Conservation (phyloP, 2,113 vertebrate species). For the Sphyrna mokarran region DNA sequence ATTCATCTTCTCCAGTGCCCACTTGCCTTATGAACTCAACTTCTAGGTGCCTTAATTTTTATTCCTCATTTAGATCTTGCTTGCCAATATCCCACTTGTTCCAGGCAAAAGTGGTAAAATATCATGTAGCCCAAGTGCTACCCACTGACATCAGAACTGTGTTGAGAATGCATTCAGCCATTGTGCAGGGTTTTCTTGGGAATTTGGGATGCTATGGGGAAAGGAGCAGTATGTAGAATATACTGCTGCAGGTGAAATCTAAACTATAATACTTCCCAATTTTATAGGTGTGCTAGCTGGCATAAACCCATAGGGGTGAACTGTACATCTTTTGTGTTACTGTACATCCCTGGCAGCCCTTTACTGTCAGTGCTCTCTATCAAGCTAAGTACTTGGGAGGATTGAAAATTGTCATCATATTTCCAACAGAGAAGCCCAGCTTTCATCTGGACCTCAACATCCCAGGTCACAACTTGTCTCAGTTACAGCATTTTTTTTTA, state of each 20-base stretch:
- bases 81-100: neutral
- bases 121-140: neutral
- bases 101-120: neutral
- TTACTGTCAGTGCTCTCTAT: neutral
- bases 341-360: neutral
- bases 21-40: neutral
- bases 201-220: neutral
- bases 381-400: neutral
- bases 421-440: neutral
- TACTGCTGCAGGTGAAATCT: neutral
- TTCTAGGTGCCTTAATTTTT: neutral
- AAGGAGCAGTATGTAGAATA: neutral
- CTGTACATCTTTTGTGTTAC: neutral
- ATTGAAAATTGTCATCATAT: neutral
- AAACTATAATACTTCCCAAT: neutral
- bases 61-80: neutral
- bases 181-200: neutral
- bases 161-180: neutral
- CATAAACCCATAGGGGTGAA: neutral
- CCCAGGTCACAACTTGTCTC: neutral
- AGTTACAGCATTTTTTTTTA: neutral
- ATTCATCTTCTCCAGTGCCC: neutral
- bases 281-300: neutral
- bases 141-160: neutral
- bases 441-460: neutral